Percentiles rank a stretch among this genome's conserved stretches.
Evolutionary conservation across 92 coral and sea anemone genomes (phyloP).

Genomic region (Porites divaricata): DNA sequence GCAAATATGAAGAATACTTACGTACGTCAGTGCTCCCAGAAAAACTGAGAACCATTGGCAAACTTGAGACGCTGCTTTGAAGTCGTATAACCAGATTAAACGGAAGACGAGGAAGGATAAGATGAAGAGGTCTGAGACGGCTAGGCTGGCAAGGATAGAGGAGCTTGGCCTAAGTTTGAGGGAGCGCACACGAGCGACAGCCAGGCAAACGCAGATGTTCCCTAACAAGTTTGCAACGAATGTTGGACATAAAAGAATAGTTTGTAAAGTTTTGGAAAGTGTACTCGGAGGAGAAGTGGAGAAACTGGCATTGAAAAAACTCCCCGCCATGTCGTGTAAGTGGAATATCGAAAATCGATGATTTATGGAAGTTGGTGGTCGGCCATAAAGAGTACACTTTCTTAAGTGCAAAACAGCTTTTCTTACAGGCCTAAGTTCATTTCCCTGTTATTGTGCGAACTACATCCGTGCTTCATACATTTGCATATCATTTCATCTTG

Average conservation of each 20-base stretch:
- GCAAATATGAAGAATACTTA: conserved; percentile 78
- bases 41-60: conserved; percentile 15
- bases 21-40: conserved; percentile 41
- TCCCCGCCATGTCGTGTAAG: neutral
- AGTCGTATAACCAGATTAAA: conserved; percentile 26
- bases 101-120: conserved; percentile 5
- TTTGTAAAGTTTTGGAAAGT: conserved; percentile 12
- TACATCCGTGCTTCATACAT: neutral
- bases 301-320: neutral
- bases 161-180: conserved; percentile 16
- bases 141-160: conserved; percentile 22
- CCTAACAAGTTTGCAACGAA: conserved; percentile 24
- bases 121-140: conserved; percentile 13
- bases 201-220: conserved; percentile 16
- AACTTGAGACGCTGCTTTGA: conserved; percentile 9
- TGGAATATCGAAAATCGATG: neutral
- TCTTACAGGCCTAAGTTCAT: neutral
- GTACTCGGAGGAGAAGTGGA: neutral
- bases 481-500: no score
- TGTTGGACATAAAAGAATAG: conserved; percentile 9
- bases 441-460: conserved; percentile 3
- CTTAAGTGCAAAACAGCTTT: neutral
- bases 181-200: neutral
- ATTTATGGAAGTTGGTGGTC: neutral
- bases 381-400: neutral